A percentile compares a stretch with the other conserved stretches of the same genome.
phyloP scores from a whole-genome alignment of 2,113 vertebrate species.

The Gnathonemus echidnorhynchus region DNA sequence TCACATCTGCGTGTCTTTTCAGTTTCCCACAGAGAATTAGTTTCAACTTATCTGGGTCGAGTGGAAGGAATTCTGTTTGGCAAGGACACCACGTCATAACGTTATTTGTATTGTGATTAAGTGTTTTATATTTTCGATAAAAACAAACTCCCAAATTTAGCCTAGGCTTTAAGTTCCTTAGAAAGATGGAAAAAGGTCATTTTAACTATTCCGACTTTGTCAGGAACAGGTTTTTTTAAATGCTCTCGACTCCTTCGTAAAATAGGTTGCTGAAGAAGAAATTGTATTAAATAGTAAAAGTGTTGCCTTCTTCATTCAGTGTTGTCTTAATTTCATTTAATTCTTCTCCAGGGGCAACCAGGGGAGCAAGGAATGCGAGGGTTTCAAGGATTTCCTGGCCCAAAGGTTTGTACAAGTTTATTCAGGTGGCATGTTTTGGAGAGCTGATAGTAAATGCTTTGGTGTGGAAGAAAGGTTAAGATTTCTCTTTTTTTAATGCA shows the following conservation, averaged over 20 bases:
- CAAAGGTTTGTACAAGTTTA: constrained; percentile 65
- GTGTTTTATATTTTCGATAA: constrained; percentile 44
- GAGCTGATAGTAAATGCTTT: constrained; percentile 18
- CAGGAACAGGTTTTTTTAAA: not conserved
- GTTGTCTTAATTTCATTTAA: not conserved
- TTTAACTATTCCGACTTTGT: not conserved
- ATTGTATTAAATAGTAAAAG: not conserved
- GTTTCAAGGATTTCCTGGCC: constrained; percentile 88
- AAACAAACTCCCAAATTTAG: not conserved
- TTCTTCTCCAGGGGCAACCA: constrained; percentile 71
- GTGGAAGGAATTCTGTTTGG: constrained; percentile 39
- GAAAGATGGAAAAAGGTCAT: not conserved
- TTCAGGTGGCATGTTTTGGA: not conserved
- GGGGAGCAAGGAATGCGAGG: constrained; percentile 79
- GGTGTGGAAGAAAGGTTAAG: not conserved
- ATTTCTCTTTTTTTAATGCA: constrained; percentile 44
- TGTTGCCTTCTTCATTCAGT: not conserved
- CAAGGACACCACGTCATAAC: constrained; percentile 39
- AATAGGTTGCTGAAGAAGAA: not conserved
- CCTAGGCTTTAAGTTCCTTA: not conserved
- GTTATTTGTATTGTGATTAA: constrained; percentile 42
- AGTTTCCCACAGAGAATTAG: constrained; percentile 42
- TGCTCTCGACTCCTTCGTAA: not conserved
- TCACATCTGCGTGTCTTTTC: constrained; percentile 36
- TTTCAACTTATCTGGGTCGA: constrained; percentile 46